Base-by-base conservation (phyloP, 2,888 invertebrate genomes). In the Agrochola litura region DNA sequence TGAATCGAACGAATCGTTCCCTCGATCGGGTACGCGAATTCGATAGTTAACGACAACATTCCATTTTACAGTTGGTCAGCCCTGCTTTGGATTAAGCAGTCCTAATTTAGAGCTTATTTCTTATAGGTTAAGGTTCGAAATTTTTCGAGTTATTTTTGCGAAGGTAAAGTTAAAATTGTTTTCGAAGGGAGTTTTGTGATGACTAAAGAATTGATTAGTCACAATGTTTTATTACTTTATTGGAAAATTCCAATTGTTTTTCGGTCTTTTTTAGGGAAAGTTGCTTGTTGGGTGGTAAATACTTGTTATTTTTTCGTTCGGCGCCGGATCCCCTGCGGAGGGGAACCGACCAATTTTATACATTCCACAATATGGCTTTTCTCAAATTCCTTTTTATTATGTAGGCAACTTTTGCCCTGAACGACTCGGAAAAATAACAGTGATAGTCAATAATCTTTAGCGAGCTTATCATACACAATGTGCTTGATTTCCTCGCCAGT, bases 201-300 rank as follows among this genome's bases (percentile, higher is more conserved):
- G 91, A 89, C 88, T 88, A 88, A 88, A 86, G 87, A 94, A 94
- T 94, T 93, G 93, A 94, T 94, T 94, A 90, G 92, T 90, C 88
- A 90, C 91, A 90, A 89, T 89, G 88, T 90, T 91, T 90, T 91
- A 89, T 89, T 88, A 85, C 88, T 91, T 91, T 90, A 88, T 89
- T 89, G 86, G 88, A 88, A 88, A 89, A 89, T 88, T 86, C 89
- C 85, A 83, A 89, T 86, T 89, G 88, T 89, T 89, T 86, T 88
- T 85, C 86, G 77, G 79, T 80, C 83, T 83, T 90, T 88, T 86
- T 85, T 37, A 85, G 71, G 73, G 68, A 77, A 82, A 82, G 72
- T 80, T 83, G 84, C 86, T 86, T 86, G 85, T 87, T 87, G 88
- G 87, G 87, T 87, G 87, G 88, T 86, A 88, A 80, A 81, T 78